Evolutionary conservation across 2,888 invertebrate genomes (phyloP).

Genomic region (Latheticus oryzae): DNA sequence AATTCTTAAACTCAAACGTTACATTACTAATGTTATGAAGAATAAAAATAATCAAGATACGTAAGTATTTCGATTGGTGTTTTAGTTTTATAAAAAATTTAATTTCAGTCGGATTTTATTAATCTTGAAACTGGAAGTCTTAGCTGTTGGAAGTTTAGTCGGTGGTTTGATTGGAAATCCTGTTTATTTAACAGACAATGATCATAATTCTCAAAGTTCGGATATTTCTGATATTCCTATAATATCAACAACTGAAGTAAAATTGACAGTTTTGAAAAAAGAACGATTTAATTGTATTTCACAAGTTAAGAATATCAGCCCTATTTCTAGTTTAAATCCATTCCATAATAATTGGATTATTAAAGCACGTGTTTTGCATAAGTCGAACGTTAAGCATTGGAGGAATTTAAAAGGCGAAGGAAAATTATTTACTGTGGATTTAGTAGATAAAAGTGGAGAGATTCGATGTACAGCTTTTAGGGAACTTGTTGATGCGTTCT

Average conservation of each 20-base stretch:
- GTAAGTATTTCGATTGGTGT: conserved; percentile 37
- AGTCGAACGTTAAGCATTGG: conserved; percentile 86
- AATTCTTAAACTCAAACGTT: conserved; percentile 82
- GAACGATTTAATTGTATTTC: neutral
- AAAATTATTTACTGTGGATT: conserved; percentile 90
- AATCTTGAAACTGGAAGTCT: conserved; percentile 80
- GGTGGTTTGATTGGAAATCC: conserved; percentile 85
- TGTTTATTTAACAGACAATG: conserved; percentile 53
- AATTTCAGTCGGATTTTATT: conserved; percentile 83
- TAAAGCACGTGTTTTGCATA: conserved; percentile 87
- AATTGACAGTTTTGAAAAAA: neutral
- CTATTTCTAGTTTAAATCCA: conserved; percentile 89
- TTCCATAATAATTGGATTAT: conserved; percentile 98
- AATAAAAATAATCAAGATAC: conserved; percentile 75
- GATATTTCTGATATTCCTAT: neutral
- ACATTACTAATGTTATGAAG: conserved; percentile 84
- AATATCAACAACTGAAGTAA: neutral
- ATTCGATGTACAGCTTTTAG: conserved; percentile 93
- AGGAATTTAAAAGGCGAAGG: conserved; percentile 94
- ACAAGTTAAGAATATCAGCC: conserved; percentile 57
- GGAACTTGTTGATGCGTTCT: conserved; percentile 88
- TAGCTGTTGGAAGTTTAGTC: conserved; percentile 79
- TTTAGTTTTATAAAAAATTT: neutral
- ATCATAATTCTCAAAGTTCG: neutral
- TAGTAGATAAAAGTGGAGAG: conserved; percentile 94